Conservation (phyloP, 2,888 invertebrate species). For the Girardia tigrina region DNA sequence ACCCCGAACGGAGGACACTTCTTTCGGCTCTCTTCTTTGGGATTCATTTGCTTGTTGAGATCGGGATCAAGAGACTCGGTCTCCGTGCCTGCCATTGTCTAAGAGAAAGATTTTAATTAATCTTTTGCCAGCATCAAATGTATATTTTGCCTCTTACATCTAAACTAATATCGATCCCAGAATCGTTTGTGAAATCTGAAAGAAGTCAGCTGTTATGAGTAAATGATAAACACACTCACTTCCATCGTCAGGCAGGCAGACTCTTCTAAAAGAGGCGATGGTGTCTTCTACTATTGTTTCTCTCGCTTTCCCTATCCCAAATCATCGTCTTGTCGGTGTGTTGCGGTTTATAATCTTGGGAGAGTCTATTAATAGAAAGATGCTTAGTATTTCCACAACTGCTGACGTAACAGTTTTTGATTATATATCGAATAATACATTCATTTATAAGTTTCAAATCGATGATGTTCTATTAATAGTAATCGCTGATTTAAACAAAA, state of each 20-base stretch:
- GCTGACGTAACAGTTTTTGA: neutral
- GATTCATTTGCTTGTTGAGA: neutral
- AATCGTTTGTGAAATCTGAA: neutral
- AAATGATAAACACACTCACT: neutral
- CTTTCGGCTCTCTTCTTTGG: neutral
- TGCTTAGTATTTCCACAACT: neutral
- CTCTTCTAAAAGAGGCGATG: neutral
- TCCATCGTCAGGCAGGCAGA: neutral
- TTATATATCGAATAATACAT: neutral
- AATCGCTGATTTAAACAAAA: too few relatives aligned
- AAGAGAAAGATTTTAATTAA: neutral
- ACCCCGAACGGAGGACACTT: constrained; percentile 43
- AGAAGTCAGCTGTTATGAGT: constrained; percentile 23
- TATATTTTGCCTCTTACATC: too few relatives aligned
- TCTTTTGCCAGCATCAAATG: too few relatives aligned
- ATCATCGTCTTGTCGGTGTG: neutral
- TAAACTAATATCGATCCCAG: constrained; percentile 20
- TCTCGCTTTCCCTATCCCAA: constrained; percentile 6
- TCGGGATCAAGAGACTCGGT: constrained; percentile 16
- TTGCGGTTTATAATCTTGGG: neutral
- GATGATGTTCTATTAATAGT: too few relatives aligned
- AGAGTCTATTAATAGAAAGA: neutral
- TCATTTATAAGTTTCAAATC: neutral
- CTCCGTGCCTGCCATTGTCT: neutral
- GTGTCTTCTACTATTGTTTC: neutral